Evolutionary conservation across 2,797 vertebrate species (phyloP).

Genomic region (Chrysolophus pictus): DNA sequence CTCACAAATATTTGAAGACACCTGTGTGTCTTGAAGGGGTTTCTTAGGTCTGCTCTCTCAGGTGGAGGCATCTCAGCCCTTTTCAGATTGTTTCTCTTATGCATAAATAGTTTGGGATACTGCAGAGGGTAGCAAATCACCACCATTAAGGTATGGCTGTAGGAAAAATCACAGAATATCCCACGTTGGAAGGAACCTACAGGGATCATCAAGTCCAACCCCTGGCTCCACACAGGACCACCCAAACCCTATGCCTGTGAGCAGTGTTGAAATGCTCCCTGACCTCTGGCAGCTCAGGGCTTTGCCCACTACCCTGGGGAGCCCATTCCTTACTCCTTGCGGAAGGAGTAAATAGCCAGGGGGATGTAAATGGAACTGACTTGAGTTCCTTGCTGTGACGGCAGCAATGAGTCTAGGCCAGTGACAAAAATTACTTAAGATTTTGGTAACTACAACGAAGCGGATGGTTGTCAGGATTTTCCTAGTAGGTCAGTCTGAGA

Average conservation of each 20-base stretch:
- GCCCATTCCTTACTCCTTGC: background rate
- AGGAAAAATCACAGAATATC: background rate
- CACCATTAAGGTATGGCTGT: background rate
- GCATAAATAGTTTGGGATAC: background rate
- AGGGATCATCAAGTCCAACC: no score
- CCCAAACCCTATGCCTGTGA: background rate
- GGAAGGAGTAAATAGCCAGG: background rate
- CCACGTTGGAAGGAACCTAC: no score
- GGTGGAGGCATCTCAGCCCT: background rate
- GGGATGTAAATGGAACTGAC: background rate
- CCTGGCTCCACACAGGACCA: background rate
- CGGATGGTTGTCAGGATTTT: slow-evolving; percentile 45
- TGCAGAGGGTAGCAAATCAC: fast-evolving
- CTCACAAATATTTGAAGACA: background rate
- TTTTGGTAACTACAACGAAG: slow-evolving; percentile 39
- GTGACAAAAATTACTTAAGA: background rate
- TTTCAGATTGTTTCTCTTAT: background rate
- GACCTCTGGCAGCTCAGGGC: background rate
- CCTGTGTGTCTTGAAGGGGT: background rate
- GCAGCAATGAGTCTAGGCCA: background rate
- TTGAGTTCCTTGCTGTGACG: background rate
- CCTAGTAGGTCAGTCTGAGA: slow-evolving; percentile 28
- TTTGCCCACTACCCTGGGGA: background rate
- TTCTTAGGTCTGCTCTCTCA: background rate
- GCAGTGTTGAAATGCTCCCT: background rate